Evolutionary conservation across 2,797 vertebrate genomes (phyloP).

Genomic region (Galaxias olidus): DNA sequence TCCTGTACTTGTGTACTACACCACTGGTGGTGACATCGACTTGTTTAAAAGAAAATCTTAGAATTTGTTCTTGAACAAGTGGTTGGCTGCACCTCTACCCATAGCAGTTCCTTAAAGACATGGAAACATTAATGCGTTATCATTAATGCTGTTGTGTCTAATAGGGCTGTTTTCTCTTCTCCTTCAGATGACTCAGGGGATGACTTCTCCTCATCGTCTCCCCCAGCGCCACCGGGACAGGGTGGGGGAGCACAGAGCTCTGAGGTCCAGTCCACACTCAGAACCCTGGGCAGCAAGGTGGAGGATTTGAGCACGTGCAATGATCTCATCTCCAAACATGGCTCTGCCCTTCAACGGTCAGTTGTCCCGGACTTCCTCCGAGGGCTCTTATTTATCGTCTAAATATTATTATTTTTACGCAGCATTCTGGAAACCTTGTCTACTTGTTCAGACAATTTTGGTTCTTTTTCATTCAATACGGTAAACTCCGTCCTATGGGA

Average conservation of each 20-base stretch:
- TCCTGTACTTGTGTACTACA: no score
- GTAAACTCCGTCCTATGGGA: no score
- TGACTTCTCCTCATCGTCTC: slow-evolving; percentile 82
- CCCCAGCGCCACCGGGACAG: slow-evolving; percentile 65
- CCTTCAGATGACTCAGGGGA: slow-evolving; percentile 90
- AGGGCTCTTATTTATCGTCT: neutral
- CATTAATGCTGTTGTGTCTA: neutral
- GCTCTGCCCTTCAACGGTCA: slow-evolving; percentile 91
- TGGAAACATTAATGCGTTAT: no score
- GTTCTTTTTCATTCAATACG: no score
- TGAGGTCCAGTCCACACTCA: slow-evolving; percentile 90
- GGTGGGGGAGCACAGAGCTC: slow-evolving; percentile 81
- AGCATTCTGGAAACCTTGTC: neutral
- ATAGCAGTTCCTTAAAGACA: no score
- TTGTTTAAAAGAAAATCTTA: no score
- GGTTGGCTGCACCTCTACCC: no score
- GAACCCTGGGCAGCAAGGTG: slow-evolving; percentile 91
- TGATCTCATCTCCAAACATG: slow-evolving; percentile 95
- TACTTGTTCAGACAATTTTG: no score
- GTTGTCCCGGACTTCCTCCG: neutral
- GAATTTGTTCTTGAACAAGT: no score
- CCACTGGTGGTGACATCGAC: no score
- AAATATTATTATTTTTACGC: neutral
- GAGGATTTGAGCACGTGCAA: slow-evolving; percentile 97
- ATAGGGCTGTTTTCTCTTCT: neutral